These are phyloP conservation scores for Eupithecia pulchellata DNA, from an alignment of 2,888 invertebrate genomes.

Conservation along the genomic window DNA sequence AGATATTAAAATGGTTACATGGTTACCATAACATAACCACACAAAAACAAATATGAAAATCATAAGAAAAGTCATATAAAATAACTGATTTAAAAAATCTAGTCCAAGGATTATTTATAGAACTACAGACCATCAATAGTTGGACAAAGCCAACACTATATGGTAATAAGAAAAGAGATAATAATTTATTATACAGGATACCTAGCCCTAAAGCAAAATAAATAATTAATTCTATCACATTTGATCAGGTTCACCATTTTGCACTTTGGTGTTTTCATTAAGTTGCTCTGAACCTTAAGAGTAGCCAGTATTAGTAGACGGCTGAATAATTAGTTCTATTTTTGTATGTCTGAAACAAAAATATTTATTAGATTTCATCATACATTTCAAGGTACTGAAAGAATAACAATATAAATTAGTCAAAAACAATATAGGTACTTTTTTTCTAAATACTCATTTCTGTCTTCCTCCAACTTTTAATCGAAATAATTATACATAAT, in stretches of 20 bases:
- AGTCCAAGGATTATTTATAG: constrained; percentile 1
- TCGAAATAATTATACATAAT: too few species aligned
- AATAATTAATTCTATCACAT: constrained; percentile 51
- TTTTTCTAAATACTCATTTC: neutral
- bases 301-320: constrained; percentile 64
- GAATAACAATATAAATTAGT: neutral
- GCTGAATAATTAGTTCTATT: constrained; percentile 65
- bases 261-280: neutral
- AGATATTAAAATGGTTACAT: neutral
- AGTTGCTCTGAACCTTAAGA: constrained; percentile 52
- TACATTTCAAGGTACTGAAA: neutral
- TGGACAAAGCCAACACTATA: neutral
- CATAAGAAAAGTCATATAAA: constrained; percentile 1
- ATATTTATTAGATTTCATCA: neutral
- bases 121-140: constrained; percentile 1
- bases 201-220: constrained; percentile 11
- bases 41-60: constrained; percentile 4
- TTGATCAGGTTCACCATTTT: constrained; percentile 28
- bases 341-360: constrained; percentile 74
- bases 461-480: neutral
- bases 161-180: neutral
- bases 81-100: neutral
- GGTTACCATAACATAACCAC: neutral
- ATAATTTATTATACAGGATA: neutral
- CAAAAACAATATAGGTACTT: neutral